Evolutionary conservation across 2,113 vertebrate species (phyloP).

Genomic region (Cinclus cinclus): DNA sequence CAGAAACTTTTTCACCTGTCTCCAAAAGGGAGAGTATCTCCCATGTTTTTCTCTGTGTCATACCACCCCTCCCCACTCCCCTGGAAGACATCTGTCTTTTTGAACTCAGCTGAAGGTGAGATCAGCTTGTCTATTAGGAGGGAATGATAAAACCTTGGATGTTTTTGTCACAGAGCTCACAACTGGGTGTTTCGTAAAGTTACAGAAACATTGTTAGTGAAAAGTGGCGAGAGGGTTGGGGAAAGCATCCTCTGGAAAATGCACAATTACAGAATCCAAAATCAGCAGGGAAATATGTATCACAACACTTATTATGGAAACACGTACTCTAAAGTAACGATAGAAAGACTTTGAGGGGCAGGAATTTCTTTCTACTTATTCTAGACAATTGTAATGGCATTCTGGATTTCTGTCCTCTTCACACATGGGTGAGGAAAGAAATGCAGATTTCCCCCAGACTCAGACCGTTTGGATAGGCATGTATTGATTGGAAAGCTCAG

Average conservation of each 20-base stretch:
- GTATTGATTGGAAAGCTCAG: not conserved
- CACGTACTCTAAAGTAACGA: not conserved
- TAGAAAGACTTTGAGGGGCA: not conserved
- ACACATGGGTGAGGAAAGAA: not conserved
- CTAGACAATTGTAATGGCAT: not conserved
- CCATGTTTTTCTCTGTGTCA: not conserved
- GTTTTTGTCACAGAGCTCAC: not conserved
- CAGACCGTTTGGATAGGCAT: not conserved
- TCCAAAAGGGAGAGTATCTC: not conserved
- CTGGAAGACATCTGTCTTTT: not conserved
- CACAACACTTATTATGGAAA: not conserved
- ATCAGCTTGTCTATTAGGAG: not conserved
- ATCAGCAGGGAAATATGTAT: not conserved
- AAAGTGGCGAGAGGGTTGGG: rapidly evolving
- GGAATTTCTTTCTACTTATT: not conserved
- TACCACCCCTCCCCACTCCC: not conserved
- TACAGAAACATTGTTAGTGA: not conserved
- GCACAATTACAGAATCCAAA: not conserved
- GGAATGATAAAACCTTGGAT: not conserved
- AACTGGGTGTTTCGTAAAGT: not conserved
- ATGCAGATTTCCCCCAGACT: not conserved
- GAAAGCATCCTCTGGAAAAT: not conserved
- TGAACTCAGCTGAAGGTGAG: not conserved
- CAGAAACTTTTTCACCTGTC: not conserved
- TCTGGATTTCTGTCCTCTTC: not conserved